Evolutionary conservation across 2,888 invertebrate genomes (phyloP), one percentile per base, ranked within the genome.

Genomic region (Lordiphosa fenestrarum): DNA sequence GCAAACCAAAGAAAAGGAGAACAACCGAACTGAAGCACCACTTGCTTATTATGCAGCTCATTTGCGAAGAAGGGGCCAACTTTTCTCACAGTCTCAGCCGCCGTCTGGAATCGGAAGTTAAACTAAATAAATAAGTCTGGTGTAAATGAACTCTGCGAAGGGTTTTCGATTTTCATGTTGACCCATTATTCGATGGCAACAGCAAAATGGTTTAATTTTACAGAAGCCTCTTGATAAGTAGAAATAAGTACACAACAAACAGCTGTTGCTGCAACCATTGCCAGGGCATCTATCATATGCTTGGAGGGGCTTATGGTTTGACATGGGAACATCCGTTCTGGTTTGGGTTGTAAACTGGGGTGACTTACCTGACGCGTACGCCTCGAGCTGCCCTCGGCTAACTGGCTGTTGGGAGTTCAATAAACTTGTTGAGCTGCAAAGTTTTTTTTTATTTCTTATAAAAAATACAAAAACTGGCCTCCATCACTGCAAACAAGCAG

Each of bases 21-120:
- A 49, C 46, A 37, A 65, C 53, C 38, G 42, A 54, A 70, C 55
- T 57, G 53, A 60, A 41, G 75, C 15, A 44, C 30, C 69, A 69
- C 66, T 66, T 69, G 73, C 80, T 80, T 69, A 77, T 77, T 77
- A 77, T 77, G 81, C 81, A 77, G 75, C 69, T 73, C 76, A 76
- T 80, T 76, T 78, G 53, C 59, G 41, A 42, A 50, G 47, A 62
- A 49, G 53, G 15, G 46, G 23, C 25, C 41, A 53, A 58, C 44
- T 15, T 41, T 73, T 73, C 72, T 57, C 74, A 74, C 69, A 74
- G 61, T 55, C 39, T 30, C 35, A 21, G 2, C 13, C 35, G 12
- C 38, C 12, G 41, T 53, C 21, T 53, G 71, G 53, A 66, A 59
- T 76, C 67, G 69, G 77, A 76, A 76, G 74, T 71, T 76, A 76